These are phyloP conservation scores for Epirrhoe tristata DNA, from an alignment of 2,888 invertebrate genomes.

Conservation along the genomic window DNA sequence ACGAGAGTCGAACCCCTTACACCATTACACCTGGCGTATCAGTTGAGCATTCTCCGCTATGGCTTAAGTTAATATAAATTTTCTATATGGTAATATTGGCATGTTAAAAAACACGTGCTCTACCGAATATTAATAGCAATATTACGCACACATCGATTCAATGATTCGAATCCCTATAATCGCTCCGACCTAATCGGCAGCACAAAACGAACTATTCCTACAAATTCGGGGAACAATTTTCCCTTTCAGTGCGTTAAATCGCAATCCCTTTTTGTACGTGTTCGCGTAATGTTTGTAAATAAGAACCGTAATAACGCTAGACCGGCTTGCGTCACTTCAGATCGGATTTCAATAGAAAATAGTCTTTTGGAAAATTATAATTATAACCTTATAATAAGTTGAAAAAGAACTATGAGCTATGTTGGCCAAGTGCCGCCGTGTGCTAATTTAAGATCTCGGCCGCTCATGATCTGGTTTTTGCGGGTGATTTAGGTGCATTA, in stretches of 20 bases:
- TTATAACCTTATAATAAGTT: too few species aligned
- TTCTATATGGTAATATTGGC: background rate
- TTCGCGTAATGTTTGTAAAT: conserved; percentile 53
- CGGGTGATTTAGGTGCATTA: too few species aligned
- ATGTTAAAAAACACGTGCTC: background rate
- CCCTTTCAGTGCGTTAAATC: conserved; percentile 51
- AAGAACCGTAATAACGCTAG: conserved; percentile 49
- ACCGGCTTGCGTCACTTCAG: conserved; percentile 15
- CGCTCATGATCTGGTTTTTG: too few species aligned
- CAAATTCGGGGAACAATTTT: conserved; percentile 48
- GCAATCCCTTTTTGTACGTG: conserved; percentile 52
- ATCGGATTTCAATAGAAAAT: conserved; percentile 1
- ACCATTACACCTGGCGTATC: too few species aligned
- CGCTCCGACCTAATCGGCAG: conserved; percentile 6
- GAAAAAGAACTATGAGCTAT: too few species aligned
- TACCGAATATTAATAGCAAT: background rate
- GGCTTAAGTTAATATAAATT: too few species aligned
- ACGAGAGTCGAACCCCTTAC: too few species aligned
- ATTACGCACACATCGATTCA: background rate
- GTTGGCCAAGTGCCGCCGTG: too few species aligned
- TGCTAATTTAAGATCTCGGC: too few species aligned
- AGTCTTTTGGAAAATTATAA: too few species aligned
- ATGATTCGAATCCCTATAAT: conserved; percentile 11
- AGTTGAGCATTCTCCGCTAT: too few species aligned
- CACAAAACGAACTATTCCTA: conserved; percentile 24